Conservation (phyloP, 2,888 invertebrate species). For the Campoplex nolae region DNA sequence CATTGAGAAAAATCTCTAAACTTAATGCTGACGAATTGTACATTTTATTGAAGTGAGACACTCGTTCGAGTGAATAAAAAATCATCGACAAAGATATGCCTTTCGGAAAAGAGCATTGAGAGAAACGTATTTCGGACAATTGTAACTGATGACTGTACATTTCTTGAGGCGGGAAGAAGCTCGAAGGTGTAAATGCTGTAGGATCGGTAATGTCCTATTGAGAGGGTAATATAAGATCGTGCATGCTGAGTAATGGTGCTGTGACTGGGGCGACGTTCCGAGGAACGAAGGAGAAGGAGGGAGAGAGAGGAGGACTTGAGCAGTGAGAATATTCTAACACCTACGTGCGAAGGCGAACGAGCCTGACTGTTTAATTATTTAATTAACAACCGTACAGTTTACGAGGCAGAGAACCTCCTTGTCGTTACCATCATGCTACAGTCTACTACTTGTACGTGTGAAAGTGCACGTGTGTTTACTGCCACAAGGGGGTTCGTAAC, state of each 20-base stretch:
- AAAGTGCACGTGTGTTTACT: slow-evolving; percentile 64
- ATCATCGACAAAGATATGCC: background rate
- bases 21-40: background rate
- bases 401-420: slow-evolving; percentile 56
- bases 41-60: background rate
- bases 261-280: background rate
- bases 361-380: slow-evolving; percentile 71
- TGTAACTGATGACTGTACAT: background rate
- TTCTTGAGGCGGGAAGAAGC: background rate
- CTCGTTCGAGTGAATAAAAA: background rate
- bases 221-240: slow-evolving; percentile 16
- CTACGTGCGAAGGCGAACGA: slow-evolving; percentile 49
- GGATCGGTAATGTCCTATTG: slow-evolving; percentile 43
- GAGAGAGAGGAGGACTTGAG: background rate
- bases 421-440: slow-evolving; percentile 9
- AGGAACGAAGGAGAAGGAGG: slow-evolving; percentile 3
- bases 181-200: slow-evolving; percentile 11
- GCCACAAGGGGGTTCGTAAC: slow-evolving; percentile 65
- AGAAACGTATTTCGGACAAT: background rate
- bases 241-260: slow-evolving; percentile 18
- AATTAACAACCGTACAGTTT: slow-evolving; percentile 69
- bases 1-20: background rate
- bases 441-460: slow-evolving; percentile 4
- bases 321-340: slow-evolving; percentile 38
- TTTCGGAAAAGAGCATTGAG: background rate